Evolutionary conservation across 2,888 invertebrate species (phyloP), one percentile per base, ranked within the genome.

Genomic region (Adineta ricciae): DNA sequence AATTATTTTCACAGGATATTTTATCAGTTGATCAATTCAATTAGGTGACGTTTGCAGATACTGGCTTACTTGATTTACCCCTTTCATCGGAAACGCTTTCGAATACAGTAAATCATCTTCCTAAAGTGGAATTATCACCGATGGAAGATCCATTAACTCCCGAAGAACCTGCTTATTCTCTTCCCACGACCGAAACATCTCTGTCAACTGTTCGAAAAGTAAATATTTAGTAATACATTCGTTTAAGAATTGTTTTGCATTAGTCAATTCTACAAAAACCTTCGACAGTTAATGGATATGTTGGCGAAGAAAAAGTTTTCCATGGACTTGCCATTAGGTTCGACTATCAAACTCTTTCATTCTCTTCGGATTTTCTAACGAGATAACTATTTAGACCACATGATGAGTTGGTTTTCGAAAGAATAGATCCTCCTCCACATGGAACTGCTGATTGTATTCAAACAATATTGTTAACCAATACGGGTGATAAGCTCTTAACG

Each of bases 401-500:
- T 11, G 78, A 84, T 41, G 83, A 85, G 49, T 46, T 85, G 24
- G 56, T 64, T 1, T 85, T 85, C 54, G 82, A 83, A 56, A 49
- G 50, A 46, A 14, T 24, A 54, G 38, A 38, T 78, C 0, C 41
- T n/a, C 0, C 38, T 19, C 21, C 38, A 14, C 52, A 83, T 19
- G 73, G 41, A n/a, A 83, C 52, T 54, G 32, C 36, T 8, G 85
- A 85, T 52, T 54, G 50, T 24, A 52, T 84, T 41, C 78, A 85
- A 56, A 46, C 73, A 41, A 41, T 85, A 32, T 16, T 11, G 78
- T 84, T 85, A 82, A 85, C 41, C 38, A 85, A 85, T 84, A 52
- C 24, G 8, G 54, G 83, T 41, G 78, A 85, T 27, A 41, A 38
- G 38, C 27, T 36, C 19, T 54, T 85, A 38, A 83, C 85, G 41